Percentiles rank a stretch among this genome's conserved stretches.
Conservation (phyloP, 2,888 invertebrate genomes). For the Drosophila quasianomalipes region DNA sequence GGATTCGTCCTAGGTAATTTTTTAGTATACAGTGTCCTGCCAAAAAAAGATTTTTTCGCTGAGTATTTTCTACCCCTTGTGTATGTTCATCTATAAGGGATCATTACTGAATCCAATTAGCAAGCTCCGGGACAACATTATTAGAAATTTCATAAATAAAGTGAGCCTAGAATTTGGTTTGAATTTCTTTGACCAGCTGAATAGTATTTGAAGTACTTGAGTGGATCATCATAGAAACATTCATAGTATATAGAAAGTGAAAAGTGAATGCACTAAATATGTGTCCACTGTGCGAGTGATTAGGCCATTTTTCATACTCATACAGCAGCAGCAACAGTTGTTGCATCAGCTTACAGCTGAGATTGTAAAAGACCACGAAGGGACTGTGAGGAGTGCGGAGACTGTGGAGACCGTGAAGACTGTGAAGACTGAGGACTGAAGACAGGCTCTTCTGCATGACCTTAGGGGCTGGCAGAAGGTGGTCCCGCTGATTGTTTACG, state of each 20-base stretch:
- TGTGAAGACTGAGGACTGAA: constrained; percentile 26
- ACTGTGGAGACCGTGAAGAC: constrained; percentile 2
- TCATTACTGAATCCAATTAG: background rate
- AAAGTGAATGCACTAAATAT: background rate
- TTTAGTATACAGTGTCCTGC: background rate
- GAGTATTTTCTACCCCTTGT: background rate
- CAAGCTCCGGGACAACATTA: background rate
- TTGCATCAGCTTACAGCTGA: constrained; percentile 14
- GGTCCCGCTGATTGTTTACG: constrained; percentile 83
- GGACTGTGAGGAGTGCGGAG: constrained; percentile 14
- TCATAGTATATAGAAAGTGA: no score
- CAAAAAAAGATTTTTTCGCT: background rate
- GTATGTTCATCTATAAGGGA: background rate
- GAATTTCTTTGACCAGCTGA: background rate
- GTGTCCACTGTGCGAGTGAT: constrained; percentile 41
- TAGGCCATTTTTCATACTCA: constrained; percentile 45
- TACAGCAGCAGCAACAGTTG: constrained; percentile 38
- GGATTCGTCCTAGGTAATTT: background rate
- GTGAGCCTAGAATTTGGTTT: background rate
- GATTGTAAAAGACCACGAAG: constrained; percentile 6
- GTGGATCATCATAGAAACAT: no score
- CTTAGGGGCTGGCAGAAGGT: constrained; percentile 81
- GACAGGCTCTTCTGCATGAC: constrained; percentile 65
- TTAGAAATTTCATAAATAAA: background rate
- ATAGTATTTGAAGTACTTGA: background rate